A percentile compares a stretch with the other conserved stretches of the same genome.
These are phyloP conservation scores for Pseudonaja textilis DNA, from an alignment of 2,113 vertebrate species.

Conservation along the genomic window DNA sequence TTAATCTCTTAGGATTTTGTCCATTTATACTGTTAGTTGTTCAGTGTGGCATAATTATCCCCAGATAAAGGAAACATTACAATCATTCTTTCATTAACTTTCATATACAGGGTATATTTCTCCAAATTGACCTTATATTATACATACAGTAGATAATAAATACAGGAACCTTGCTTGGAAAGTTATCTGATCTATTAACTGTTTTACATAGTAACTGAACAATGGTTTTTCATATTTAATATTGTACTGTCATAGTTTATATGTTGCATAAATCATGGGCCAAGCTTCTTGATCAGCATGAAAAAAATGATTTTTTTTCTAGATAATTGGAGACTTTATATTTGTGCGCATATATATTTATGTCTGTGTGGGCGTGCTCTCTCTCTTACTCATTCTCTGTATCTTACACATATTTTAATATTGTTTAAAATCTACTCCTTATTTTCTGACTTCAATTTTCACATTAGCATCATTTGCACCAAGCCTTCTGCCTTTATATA, in stretches of 20 bases:
- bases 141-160: background rate
- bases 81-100: background rate
- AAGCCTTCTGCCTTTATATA: background rate
- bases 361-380: background rate
- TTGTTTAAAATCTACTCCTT: background rate
- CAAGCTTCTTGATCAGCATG: background rate
- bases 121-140: background rate
- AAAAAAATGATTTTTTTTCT: background rate
- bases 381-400: background rate
- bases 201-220: background rate
- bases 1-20: background rate
- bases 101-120: background rate
- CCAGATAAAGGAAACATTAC: background rate
- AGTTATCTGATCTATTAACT: background rate
- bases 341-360: background rate
- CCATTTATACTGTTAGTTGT: too few relatives aligned
- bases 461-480: background rate
- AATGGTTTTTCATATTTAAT: background rate
- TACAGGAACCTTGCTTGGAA: background rate
- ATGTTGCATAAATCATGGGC: background rate
- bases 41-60: background rate
- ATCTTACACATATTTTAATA: background rate
- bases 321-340: background rate
- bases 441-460: background rate
- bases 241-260: background rate